Conservation (phyloP, 2,888 invertebrate genomes). For the Machimus rusticus region DNA sequence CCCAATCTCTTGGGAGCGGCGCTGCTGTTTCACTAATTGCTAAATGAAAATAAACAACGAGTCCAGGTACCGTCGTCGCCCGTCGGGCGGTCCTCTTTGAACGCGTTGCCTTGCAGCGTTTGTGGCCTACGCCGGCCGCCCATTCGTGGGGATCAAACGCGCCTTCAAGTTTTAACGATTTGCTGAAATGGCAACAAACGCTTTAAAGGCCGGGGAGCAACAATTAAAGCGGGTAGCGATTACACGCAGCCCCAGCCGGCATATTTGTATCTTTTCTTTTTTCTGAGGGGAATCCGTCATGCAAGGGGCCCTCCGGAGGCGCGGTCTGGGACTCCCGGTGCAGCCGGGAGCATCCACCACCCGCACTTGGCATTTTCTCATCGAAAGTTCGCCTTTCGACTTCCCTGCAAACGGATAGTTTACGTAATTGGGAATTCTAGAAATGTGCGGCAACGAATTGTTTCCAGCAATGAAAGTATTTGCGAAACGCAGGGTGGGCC, state of each 20-base stretch:
- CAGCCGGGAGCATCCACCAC: neutral
- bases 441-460: constrained; percentile 33
- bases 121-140: neutral
- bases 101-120: neutral
- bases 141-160: constrained; percentile 1
- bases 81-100: neutral
- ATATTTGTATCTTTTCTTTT: neutral
- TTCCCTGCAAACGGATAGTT: constrained; percentile 32
- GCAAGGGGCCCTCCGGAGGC: neutral
- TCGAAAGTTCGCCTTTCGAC: constrained; percentile 28
- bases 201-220: neutral
- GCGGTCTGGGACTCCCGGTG: neutral
- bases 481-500: neutral
- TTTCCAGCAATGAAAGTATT: constrained; percentile 28
- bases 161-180: constrained; percentile 8
- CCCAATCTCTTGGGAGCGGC: neutral
- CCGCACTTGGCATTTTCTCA: constrained; percentile 29
- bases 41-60: constrained; percentile 23
- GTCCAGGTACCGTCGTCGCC: constrained; percentile 15
- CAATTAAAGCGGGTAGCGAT: constrained; percentile 18
- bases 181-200: constrained; percentile 25
- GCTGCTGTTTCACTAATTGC: constrained; percentile 22
- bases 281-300: neutral
- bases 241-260: neutral
- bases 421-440: constrained; percentile 36